A percentile compares a stretch with the other conserved stretches of the same genome.
Conservation (phyloP, 2,888 invertebrate species). For the Ennomos quercinarius region DNA sequence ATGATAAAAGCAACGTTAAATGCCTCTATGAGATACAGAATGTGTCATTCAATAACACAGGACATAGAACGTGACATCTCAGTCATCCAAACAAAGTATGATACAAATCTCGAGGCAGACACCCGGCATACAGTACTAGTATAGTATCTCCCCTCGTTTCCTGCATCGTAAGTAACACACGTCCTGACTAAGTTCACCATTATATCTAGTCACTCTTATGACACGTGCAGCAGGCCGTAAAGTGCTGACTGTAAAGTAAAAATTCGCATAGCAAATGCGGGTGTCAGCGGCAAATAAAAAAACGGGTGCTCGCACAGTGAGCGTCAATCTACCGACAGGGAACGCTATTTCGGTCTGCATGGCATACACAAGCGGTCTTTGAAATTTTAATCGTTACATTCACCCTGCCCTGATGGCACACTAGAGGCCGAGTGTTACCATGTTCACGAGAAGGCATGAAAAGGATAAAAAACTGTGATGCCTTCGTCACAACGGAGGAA, state of each 20-base stretch:
- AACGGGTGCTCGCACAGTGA: slow-evolving; percentile 58
- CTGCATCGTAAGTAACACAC: slow-evolving; percentile 74
- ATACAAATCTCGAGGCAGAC: slow-evolving; percentile 74
- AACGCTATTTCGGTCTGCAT: slow-evolving; percentile 78
- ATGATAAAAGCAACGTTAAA: slow-evolving; percentile 43
- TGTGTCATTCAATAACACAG: slow-evolving; percentile 58
- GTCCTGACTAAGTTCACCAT: slow-evolving; percentile 64
- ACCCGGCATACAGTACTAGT: slow-evolving; percentile 59
- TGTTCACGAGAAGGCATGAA: slow-evolving; percentile 54
- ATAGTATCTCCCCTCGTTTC: slow-evolving; percentile 77
- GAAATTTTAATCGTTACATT: slow-evolving; percentile 85
- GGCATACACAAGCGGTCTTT: slow-evolving; percentile 77
- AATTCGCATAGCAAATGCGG: slow-evolving; percentile 51
- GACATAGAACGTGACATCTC: slow-evolving; percentile 64
- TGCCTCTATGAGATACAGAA: slow-evolving; percentile 38
- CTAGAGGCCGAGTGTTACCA: slow-evolving; percentile 64
- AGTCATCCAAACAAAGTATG: slow-evolving; percentile 62
- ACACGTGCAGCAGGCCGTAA: slow-evolving; percentile 39
- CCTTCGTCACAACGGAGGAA: slow-evolving; percentile 12
- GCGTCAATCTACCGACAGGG: slow-evolving; percentile 72
- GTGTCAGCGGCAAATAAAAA: slow-evolving; percentile 43
- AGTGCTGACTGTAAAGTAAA: slow-evolving; percentile 52
- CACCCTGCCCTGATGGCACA: slow-evolving; percentile 78
- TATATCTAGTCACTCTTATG: slow-evolving; percentile 45
- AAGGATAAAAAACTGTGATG: slow-evolving; percentile 53